Evolutionary conservation across 2,888 invertebrate species (phyloP).

Genomic region (Vanessa cardui): DNA sequence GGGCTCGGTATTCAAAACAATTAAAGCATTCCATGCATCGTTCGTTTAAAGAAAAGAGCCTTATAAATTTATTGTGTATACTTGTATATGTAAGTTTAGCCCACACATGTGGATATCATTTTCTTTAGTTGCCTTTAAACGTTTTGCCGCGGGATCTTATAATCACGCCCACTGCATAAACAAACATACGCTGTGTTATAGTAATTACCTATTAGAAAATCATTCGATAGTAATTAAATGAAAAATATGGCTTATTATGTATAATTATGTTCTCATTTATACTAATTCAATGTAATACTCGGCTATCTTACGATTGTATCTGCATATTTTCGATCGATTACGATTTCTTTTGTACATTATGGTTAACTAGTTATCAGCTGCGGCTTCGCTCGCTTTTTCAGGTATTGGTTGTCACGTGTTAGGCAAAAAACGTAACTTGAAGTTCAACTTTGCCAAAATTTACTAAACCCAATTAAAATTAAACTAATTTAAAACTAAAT

Average conservation of each 20-base stretch:
- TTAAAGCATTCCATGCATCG: slow-evolving; percentile 10
- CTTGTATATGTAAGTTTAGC: slow-evolving; percentile 39
- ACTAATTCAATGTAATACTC: neutral
- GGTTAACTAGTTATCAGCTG: too few relatives aligned
- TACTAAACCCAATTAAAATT: too few relatives aligned
- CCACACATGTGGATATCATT: slow-evolving; percentile 65
- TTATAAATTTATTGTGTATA: slow-evolving; percentile 8
- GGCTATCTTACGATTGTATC: neutral
- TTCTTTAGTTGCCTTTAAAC: slow-evolving; percentile 50
- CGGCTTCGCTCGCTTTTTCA: too few relatives aligned
- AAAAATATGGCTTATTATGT: neutral
- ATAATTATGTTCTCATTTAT: neutral
- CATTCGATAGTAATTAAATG: slow-evolving; percentile 20
- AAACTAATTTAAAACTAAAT: too few relatives aligned
- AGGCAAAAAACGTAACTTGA: too few relatives aligned
- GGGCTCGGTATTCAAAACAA: slow-evolving; percentile 10
- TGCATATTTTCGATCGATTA: too few relatives aligned
- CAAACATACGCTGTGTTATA: slow-evolving; percentile 30
- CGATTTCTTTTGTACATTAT: too few relatives aligned
- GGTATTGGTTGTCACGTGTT: too few relatives aligned
- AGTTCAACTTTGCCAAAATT: too few relatives aligned
- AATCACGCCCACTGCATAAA: slow-evolving; percentile 52
- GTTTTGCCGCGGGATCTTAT: slow-evolving; percentile 54
- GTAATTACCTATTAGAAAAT: slow-evolving; percentile 26
- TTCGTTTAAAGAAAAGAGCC: slow-evolving; percentile 5